phyloP scores from a whole-genome alignment of 1,140 invertebrate species.

The Capitella teleta region DNA sequence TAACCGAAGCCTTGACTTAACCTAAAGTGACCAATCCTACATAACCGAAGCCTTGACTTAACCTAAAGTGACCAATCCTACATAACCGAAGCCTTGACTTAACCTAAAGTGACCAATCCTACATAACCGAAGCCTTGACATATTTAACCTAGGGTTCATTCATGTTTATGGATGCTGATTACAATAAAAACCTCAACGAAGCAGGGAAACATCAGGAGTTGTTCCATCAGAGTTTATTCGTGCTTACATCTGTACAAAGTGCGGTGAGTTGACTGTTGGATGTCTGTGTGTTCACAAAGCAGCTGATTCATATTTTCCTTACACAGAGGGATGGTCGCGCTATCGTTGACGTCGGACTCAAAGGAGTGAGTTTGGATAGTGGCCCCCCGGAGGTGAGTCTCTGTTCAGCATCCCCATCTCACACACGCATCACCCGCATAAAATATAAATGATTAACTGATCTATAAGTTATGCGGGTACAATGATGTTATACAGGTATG shows the following conservation, averaged over 20 bases:
- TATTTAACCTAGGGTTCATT: slow-evolving; percentile 22
- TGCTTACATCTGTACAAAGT: slow-evolving; percentile 18
- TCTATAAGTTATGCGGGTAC: no score
- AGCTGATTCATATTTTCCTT: neutral
- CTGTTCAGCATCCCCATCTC: no score
- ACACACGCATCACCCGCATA: no score
- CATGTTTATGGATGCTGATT: slow-evolving; percentile 19
- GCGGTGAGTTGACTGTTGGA: slow-evolving; percentile 8
- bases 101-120: no score
- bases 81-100: no score
- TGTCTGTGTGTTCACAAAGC: neutral
- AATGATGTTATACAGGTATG: no score
- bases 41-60: no score
- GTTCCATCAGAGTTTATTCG: slow-evolving; percentile 17
- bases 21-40: no score
- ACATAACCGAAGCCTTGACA: no score
- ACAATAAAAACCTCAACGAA: slow-evolving; percentile 13
- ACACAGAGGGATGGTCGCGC: slow-evolving; percentile 12
- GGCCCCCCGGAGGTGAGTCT: slow-evolving; percentile 16
- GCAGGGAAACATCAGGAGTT: slow-evolving; percentile 11
- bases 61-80: no score
- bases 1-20: no score
- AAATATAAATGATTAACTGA: no score
- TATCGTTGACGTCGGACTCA: slow-evolving; percentile 17
- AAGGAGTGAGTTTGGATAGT: slow-evolving; percentile 18